phyloP scores from a whole-genome alignment of 2,888 invertebrate species.

The Lasioglossum marginatum region DNA sequence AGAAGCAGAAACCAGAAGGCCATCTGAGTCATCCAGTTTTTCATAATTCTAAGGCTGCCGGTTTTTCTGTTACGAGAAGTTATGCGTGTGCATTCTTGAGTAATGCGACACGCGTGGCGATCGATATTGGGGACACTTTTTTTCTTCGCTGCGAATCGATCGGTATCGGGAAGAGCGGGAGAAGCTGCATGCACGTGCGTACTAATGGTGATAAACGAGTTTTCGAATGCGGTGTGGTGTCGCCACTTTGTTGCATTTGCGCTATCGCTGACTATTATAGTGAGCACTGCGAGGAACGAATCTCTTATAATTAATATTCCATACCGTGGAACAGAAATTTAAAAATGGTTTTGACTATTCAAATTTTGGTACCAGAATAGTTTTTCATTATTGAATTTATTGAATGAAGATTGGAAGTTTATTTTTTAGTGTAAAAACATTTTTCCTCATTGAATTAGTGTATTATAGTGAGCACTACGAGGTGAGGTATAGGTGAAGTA shows the following conservation, averaged over 20 bases:
- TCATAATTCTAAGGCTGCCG: slow-evolving; percentile 50
- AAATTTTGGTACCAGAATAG: too few relatives aligned
- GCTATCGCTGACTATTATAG: background rate
- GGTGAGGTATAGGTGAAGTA: too few relatives aligned
- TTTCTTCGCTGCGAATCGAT: background rate
- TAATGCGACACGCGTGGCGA: slow-evolving; percentile 6
- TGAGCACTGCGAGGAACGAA: background rate
- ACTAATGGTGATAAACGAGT: background rate
- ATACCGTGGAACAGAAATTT: too few relatives aligned
- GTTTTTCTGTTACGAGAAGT: slow-evolving; percentile 37
- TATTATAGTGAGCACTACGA: too few relatives aligned
- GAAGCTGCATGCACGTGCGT: background rate
- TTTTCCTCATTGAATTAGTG: too few relatives aligned
- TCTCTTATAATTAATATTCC: background rate
- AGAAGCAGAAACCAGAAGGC: slow-evolving; percentile 52
- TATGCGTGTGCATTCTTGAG: slow-evolving; percentile 40
- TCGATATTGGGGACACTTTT: slow-evolving; percentile 20
- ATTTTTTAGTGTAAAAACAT: too few relatives aligned
- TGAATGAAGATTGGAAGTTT: too few relatives aligned
- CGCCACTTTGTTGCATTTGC: background rate
- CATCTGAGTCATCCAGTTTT: slow-evolving; percentile 48
- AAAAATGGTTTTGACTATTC: too few relatives aligned
- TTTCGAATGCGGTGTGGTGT: background rate
- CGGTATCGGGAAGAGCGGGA: slow-evolving; percentile 1
- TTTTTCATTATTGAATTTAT: too few relatives aligned